phyloP scores from a whole-genome alignment of 53 echinoderm and acorn worm species.

The Mesocentrotus franciscanus region DNA sequence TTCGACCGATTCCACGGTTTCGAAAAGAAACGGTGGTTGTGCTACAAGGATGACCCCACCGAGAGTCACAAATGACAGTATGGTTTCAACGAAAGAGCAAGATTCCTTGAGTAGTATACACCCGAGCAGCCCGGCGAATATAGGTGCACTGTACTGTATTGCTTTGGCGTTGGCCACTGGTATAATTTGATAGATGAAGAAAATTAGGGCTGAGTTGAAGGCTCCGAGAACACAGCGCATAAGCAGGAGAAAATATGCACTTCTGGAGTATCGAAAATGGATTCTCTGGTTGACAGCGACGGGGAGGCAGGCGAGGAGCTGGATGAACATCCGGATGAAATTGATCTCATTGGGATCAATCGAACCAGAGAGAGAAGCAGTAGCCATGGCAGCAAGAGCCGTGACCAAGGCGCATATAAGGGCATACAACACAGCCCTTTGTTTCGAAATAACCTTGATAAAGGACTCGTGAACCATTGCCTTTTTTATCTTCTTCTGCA shows the following conservation, averaged over 20 bases:
- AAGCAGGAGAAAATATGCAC: not conserved
- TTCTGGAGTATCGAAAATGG: not conserved
- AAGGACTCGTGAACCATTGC: not conserved
- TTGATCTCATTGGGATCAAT: conserved; percentile 16
- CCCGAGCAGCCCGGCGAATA: conserved; percentile 64
- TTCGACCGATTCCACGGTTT: not conserved
- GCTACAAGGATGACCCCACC: conserved; percentile 60
- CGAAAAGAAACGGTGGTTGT: conserved; percentile 70
- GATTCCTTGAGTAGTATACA: conserved; percentile 63
- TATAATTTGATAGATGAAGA: conserved; percentile 32
- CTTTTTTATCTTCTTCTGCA: not conserved
- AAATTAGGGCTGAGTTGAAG: not conserved
- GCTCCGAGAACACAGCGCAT: conserved; percentile 7
- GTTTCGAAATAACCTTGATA: not conserved
- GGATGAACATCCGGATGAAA: conserved; percentile 13
- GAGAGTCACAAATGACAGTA: conserved; percentile 49
- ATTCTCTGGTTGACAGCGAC: not conserved
- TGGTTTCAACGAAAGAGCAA: conserved; percentile 46
- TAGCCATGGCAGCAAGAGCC: not conserved
- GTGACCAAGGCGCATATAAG: not conserved
- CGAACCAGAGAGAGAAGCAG: not conserved
- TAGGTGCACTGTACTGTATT: conserved; percentile 60
- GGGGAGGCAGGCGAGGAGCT: conserved; percentile 1
- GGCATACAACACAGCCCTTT: not conserved
- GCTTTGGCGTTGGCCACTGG: conserved; percentile 62